A percentile compares a stretch with the other conserved stretches of the same genome.
Conservation (phyloP, 2,888 invertebrate genomes). For the Scaptomyza tumidula region DNA sequence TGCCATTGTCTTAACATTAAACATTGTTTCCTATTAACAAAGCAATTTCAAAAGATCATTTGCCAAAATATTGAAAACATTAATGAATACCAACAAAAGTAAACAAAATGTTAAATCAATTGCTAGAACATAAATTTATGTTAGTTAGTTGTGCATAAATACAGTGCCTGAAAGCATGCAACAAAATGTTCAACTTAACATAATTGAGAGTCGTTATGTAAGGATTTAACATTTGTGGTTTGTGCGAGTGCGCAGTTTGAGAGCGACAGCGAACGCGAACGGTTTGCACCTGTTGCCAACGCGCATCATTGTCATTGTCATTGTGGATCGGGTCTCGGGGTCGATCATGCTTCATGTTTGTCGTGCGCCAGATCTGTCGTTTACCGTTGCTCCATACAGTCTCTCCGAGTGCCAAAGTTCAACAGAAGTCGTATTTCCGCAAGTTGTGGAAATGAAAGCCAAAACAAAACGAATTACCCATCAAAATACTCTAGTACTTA, state of each 20-base stretch:
- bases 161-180: slow-evolving; percentile 29
- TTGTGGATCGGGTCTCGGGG: slow-evolving; percentile 58
- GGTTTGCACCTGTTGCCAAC: slow-evolving; percentile 82
- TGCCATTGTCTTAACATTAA: background rate
- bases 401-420: slow-evolving; percentile 40
- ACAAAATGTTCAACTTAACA: slow-evolving; percentile 19
- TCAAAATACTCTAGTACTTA: slow-evolving; percentile 2
- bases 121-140: background rate
- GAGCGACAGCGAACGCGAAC: slow-evolving; percentile 83
- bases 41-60: background rate
- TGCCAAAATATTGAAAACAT: background rate
- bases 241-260: slow-evolving; percentile 74
- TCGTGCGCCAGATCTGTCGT: slow-evolving; percentile 76
- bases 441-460: slow-evolving; percentile 2
- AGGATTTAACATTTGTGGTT: slow-evolving; percentile 25
- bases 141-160: background rate
- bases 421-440: slow-evolving; percentile 34
- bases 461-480: background rate
- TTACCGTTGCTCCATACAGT: slow-evolving; percentile 60
- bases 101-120: background rate
- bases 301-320: slow-evolving; percentile 31
- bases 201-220: slow-evolving; percentile 6
- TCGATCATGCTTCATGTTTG: slow-evolving; percentile 53
- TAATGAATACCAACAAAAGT: background rate
- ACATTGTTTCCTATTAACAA: too few relatives aligned